These are phyloP conservation scores for Pseudomyrmex flavicornis DNA, from an alignment of 1,140 invertebrate species.

Conservation along the genomic window DNA sequence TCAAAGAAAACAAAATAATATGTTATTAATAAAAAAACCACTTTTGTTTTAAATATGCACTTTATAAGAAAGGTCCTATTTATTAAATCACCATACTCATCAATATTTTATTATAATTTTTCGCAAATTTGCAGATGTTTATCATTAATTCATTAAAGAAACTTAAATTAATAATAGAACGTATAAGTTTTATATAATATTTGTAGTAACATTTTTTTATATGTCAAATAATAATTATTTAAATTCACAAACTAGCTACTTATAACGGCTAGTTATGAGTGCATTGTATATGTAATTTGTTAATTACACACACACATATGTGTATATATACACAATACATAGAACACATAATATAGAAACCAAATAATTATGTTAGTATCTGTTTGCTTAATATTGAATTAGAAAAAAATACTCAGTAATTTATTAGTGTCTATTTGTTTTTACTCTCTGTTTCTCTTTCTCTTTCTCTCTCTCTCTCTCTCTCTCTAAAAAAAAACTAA, in stretches of 20 bases:
- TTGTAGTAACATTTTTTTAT: constrained; percentile 6
- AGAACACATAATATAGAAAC: background rate
- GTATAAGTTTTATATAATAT: too few relatives aligned
- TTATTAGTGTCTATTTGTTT: background rate
- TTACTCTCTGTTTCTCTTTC: background rate
- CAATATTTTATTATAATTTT: constrained; percentile 18
- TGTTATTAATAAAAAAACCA: background rate
- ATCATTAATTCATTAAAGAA: background rate
- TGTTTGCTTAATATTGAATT: background rate
- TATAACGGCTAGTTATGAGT: background rate
- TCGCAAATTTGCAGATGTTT: background rate
- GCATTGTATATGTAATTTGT: background rate
- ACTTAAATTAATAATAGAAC: constrained; percentile 8
- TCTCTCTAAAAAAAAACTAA: background rate
- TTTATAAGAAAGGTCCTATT: background rate
- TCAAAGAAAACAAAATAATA: too few relatives aligned
- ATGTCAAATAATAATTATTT: constrained; percentile 17
- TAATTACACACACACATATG: background rate
- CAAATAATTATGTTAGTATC: too few relatives aligned
- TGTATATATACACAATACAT: background rate
- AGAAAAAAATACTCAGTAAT: background rate
- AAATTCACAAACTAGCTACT: background rate
- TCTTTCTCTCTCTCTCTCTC: too few relatives aligned
- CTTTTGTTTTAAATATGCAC: background rate
- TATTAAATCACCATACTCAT: constrained; percentile 21